phyloP scores from a whole-genome alignment of 2,797 vertebrate species.

The Glossophaga mutica region DNA sequence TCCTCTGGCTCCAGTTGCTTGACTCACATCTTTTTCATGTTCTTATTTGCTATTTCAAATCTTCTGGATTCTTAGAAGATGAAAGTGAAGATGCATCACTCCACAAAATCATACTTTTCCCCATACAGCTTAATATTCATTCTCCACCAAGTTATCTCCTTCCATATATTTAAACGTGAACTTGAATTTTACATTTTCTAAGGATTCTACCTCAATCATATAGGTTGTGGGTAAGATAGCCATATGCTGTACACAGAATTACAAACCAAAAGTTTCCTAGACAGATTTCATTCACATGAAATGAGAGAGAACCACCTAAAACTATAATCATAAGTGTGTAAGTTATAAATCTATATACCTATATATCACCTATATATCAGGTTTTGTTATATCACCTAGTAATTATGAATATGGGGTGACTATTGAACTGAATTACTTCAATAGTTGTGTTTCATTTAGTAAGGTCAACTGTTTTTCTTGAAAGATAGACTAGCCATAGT shows the following conservation, averaged over 20 bases:
- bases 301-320: background rate
- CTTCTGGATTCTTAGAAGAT: background rate
- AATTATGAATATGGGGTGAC: background rate
- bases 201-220: background rate
- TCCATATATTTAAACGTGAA: background rate
- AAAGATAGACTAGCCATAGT: background rate
- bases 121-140: background rate
- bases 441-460: background rate
- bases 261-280: background rate
- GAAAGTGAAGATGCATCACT: background rate
- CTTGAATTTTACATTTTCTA: background rate
- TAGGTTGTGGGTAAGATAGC: background rate
- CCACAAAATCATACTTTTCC: background rate
- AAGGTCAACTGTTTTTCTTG: background rate
- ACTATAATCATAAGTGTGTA: background rate
- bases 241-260: background rate
- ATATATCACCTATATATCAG: background rate
- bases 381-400: background rate
- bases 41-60: conserved; percentile 21
- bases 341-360: background rate
- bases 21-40: background rate
- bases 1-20: background rate
- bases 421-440: background rate
- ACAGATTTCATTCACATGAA: background rate
- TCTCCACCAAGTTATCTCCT: background rate